phyloP scores from a whole-genome alignment of 2,797 vertebrate species.

The Myotis pilosus region DNA sequence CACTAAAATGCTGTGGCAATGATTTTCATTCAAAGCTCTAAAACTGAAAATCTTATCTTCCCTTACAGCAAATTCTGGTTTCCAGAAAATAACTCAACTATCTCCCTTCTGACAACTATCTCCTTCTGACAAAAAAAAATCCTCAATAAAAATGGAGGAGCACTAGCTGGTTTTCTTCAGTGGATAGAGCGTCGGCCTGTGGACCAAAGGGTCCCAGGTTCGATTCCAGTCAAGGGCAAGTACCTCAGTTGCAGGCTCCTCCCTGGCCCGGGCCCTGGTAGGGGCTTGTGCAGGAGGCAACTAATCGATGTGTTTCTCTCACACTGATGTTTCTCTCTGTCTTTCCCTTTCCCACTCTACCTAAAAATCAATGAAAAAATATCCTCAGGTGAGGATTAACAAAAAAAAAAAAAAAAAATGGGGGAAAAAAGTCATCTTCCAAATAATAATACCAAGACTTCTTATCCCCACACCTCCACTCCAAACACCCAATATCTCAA shows the following conservation, averaged over 20 bases:
- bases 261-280: too few species aligned
- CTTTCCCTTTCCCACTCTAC: too few species aligned
- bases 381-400: too few species aligned
- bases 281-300: too few species aligned
- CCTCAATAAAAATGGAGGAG: background rate
- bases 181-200: too few species aligned
- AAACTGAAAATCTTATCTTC: slow-evolving; percentile 9
- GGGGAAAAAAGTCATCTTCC: background rate
- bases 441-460: background rate
- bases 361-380: too few species aligned
- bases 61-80: slow-evolving; percentile 3
- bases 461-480: background rate
- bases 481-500: background rate
- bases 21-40: slow-evolving; percentile 14
- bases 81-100: slow-evolving; percentile 3
- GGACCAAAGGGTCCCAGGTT: too few species aligned
- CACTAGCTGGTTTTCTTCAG: too few species aligned
- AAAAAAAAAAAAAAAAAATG: background rate
- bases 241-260: too few species aligned
- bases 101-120: background rate
- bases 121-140: background rate
- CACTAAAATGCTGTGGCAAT: background rate
- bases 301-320: too few species aligned
- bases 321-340: too few species aligned
- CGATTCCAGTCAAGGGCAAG: too few species aligned